Percentiles rank a stretch among this genome's conserved stretches.
These are phyloP conservation scores for Pachypeltis micranthus DNA, from an alignment of 1,140 invertebrate genomes.

Conservation along the genomic window DNA sequence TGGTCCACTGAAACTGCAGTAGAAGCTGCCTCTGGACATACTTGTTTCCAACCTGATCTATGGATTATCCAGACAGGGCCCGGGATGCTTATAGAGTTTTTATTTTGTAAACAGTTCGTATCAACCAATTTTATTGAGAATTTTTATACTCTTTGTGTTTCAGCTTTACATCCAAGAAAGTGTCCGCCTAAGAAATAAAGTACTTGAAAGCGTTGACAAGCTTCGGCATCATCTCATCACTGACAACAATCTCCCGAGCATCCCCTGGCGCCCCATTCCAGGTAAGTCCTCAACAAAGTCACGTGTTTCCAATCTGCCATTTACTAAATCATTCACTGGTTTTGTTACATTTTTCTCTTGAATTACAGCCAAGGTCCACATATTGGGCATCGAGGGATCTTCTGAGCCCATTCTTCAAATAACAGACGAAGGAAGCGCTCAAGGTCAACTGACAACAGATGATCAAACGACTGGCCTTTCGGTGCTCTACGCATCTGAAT, in stretches of 20 bases:
- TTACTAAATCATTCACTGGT: neutral
- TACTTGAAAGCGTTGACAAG: slow-evolving; percentile 28
- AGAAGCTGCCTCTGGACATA: no score
- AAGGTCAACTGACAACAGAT: no score
- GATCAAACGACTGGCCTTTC: slow-evolving; percentile 44
- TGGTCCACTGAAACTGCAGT: no score
- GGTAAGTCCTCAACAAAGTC: slow-evolving; percentile 21
- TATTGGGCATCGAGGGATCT: slow-evolving; percentile 10
- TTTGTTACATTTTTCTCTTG: neutral
- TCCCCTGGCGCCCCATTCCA: slow-evolving; percentile 59
- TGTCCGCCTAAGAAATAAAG: slow-evolving; percentile 32
- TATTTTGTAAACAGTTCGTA: no score
- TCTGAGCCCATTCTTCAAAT: slow-evolving; percentile 19
- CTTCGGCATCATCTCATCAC: slow-evolving; percentile 30
- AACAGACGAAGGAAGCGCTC: slow-evolving; percentile 20
- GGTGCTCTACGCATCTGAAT: slow-evolving; percentile 54
- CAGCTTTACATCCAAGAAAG: slow-evolving; percentile 68
- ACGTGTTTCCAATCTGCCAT: neutral
- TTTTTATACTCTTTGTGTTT: slow-evolving; percentile 26
- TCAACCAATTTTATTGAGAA: no score
- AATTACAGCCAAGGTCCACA: neutral
- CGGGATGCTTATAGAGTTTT: no score
- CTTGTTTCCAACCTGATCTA: no score
- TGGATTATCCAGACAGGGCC: no score
- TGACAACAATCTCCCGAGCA: slow-evolving; percentile 33